A percentile compares a stretch with the other conserved stretches of the same genome.
phyloP scores from a whole-genome alignment of 2,888 invertebrate species.

The Melangyna quadrimaculata region DNA sequence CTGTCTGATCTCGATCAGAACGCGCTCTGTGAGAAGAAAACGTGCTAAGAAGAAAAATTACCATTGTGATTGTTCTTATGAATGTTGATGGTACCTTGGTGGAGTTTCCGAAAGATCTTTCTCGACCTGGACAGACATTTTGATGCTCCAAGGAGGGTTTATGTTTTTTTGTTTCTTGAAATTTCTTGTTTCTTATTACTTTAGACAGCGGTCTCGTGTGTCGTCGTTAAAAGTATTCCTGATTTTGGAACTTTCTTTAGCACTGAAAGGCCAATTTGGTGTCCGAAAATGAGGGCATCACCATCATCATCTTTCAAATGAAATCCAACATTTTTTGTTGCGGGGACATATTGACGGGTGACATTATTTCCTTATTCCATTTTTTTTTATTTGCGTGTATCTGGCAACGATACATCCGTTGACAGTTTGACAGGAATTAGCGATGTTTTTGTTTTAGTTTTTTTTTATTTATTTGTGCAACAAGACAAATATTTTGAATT shows the following conservation, averaged over 20 bases:
- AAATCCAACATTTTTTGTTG: conserved; percentile 15
- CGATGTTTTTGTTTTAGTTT: conserved; percentile 11
- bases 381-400: conserved; percentile 60
- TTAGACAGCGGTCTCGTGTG: conserved; percentile 40
- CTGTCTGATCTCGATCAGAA: conserved; percentile 32
- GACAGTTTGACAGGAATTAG: conserved; percentile 65
- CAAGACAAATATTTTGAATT: too few relatives aligned
- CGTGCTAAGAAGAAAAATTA: conserved; percentile 68
- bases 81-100: not conserved
- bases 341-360: conserved; percentile 43
- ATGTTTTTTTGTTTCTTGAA: not conserved
- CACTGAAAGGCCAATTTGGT: conserved; percentile 29
- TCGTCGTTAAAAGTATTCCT: conserved; percentile 32
- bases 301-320: conserved; percentile 39
- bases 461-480: not conserved
- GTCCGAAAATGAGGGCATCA: conserved; percentile 43
- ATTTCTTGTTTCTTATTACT: conserved; percentile 6
- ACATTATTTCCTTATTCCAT: conserved; percentile 54
- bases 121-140: conserved; percentile 6
- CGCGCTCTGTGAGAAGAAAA: conserved; percentile 43
- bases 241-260: conserved; percentile 22
- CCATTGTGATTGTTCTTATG: conserved; percentile 50
- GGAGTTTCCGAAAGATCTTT: not conserved
- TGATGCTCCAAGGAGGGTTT: conserved; percentile 21
- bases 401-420: conserved; percentile 49